Evolutionary conservation across 2,888 invertebrate genomes (phyloP), one percentile per base, ranked within the genome.

Genomic region (Melanchra persicariae): DNA sequence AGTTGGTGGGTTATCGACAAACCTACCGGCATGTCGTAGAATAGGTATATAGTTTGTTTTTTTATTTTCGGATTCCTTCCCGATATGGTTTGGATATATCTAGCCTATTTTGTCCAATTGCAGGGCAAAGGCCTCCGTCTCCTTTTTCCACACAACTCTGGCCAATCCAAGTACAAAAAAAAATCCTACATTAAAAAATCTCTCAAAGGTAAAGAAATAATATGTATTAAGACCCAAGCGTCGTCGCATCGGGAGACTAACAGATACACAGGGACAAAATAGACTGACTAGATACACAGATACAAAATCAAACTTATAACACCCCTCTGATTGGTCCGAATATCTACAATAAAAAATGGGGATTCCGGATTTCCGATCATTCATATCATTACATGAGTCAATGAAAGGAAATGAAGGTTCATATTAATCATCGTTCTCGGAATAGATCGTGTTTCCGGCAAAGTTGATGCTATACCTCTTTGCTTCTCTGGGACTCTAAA

Each of bases 321-420:
- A 40, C 12, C 12, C 12, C 12, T 40, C 10, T 9, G 1, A 40
- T 12, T 12, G 40, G 24, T 72, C 26, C 34, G 8, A 55, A 55
- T n/a, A 34, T 70, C 10, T 15, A 22, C 1, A 37, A 61, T 26
- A 72, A 45, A 61, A 49, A 78, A 12, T 37, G 43, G n/a, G 26
- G 8, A 26, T 73, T 43, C 58, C 49, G 75, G 80, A 76, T 80
- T 59, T 76, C 75, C 75, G 75, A 74, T 59, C 49, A 55, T 79
- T 76, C 49, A 55, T 79, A 64, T 76, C 55, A 47, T 74, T 22
- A 37, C 8, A 79, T 76, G 76, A 76, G 55, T 76, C 76, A 76
- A 12, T 61, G 37, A 60, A 66, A 60, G 51, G 55, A 66, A 61
- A 80, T 37, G 26, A 59, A 60, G 59, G 40, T 71, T 78, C 22